These are phyloP conservation scores for Cebus imitator DNA, from an alignment of 2,113 vertebrate genomes.

Conservation along the genomic window DNA sequence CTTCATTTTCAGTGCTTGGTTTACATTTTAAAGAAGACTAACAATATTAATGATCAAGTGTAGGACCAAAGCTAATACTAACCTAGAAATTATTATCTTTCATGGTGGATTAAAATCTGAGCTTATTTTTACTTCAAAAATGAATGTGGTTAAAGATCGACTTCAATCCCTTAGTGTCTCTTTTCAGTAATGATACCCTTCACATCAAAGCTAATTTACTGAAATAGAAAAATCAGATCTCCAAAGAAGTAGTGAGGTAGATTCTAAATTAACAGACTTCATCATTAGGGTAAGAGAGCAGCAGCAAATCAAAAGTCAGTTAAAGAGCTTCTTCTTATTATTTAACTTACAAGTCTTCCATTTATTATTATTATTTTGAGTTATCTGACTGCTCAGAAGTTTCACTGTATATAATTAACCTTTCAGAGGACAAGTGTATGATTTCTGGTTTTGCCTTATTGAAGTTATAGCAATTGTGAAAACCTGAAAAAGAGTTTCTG, in stretches of 20 bases:
- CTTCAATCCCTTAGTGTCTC: not conserved
- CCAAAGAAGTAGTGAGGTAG: not conserved
- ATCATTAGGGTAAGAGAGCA: not conserved
- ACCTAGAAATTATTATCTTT: not conserved
- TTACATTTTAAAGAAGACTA: not conserved
- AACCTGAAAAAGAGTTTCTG: conserved; percentile 49
- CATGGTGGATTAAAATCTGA: not conserved
- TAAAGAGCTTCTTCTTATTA: not conserved
- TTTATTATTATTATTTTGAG: not conserved
- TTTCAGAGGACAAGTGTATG: conserved; percentile 39
- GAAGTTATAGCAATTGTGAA: not conserved
- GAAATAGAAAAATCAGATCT: conserved; percentile 30
- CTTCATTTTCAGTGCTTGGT: not conserved
- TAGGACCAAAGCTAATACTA: not conserved
- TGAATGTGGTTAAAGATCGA: not conserved
- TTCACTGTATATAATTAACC: conserved; percentile 35
- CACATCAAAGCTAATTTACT: not conserved
- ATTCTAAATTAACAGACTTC: conserved; percentile 21
- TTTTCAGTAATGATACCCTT: not conserved
- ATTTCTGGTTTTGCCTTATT: conserved; percentile 36
- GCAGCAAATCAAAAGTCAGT: conserved; percentile 23
- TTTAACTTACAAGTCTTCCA: too few relatives aligned
- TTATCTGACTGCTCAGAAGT: not conserved
- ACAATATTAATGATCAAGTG: not conserved
- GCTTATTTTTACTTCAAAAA: not conserved